phyloP scores from a whole-genome alignment of 1,140 invertebrate species.

The Lepidostoma basale region DNA sequence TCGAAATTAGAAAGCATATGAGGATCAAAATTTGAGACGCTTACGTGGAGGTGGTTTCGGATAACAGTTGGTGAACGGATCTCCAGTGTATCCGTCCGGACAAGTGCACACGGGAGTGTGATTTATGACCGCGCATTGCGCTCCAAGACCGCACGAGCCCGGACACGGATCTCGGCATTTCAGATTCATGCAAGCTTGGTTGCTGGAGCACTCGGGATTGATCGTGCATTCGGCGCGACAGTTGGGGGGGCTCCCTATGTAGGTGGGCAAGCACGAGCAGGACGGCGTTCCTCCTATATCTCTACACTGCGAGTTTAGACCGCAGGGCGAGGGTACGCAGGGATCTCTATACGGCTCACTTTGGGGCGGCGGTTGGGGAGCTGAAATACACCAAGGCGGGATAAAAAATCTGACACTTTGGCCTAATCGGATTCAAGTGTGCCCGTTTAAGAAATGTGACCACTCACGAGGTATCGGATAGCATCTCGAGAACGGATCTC shows the following conservation, averaged over 20 bases:
- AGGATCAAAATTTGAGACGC: too few species aligned
- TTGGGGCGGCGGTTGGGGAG: conserved; percentile 51
- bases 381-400: conserved; percentile 48
- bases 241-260: conserved; percentile 72
- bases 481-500: conserved; percentile 72
- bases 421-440: too few species aligned
- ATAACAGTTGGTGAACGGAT: conserved; percentile 69
- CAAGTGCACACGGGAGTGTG: conserved; percentile 78
- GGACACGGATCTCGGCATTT: conserved; percentile 75
- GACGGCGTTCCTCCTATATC: conserved; percentile 67
- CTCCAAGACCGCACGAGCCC: conserved; percentile 70
- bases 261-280: conserved; percentile 70
- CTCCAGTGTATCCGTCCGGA: conserved; percentile 69
- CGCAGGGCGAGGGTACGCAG: too few species aligned
- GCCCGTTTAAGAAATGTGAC: too few species aligned
- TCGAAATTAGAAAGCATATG: too few species aligned
- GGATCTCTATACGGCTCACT: conserved; percentile 52
- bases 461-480: conserved; percentile 54
- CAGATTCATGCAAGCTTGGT: conserved; percentile 73
- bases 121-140: conserved; percentile 73
- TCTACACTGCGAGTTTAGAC: too few species aligned
- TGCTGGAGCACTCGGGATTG: conserved; percentile 73
- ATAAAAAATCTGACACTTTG: too few species aligned
- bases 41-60: conserved; percentile 50
- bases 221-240: conserved; percentile 76